Evolutionary conservation across 2,113 vertebrate genomes (phyloP), one percentile per base, ranked within the genome.

Genomic region (Pogona vitticeps): DNA sequence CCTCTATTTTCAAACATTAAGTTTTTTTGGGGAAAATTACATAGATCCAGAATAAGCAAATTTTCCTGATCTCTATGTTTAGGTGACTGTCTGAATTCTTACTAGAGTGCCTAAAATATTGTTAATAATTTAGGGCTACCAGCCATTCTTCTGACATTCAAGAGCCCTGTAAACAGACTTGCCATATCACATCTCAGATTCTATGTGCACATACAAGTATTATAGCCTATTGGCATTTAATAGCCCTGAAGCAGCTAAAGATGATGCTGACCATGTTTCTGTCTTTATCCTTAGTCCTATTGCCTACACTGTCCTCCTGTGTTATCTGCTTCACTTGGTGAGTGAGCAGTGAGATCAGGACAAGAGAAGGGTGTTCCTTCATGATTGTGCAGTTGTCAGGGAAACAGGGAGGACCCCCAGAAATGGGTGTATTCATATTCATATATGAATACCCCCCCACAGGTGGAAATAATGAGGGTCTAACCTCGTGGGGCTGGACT

Each of bases 41-140:
- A 65, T 31, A 84, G 82, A 85, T 86, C 85, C 75, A 88, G 40
- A 90, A 87, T 31, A 76, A 0, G 23, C 63, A 26, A 1, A 75
- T 76, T 28, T 82, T 92, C 87, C 83, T 56, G 89, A 82, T 13
- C 58, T 65, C 73, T 87, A 14, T 89, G 68, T 31, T 80, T 52
- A 90, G 86, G 58, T 59, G 73, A 46, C 85, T 90, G 1, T 0
- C 33, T 88, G 70, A 89, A 86, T 7, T 77, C n/a, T n/a, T n/a
- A n/a, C n/a, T n/a, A n/a, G n/a, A n/a, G n/a, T n/a, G n/a, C n/a
- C n/a, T n/a, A n/a, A n/a, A n/a, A n/a, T n/a, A n/a, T n/a, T n/a
- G n/a, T n/a, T n/a, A n/a, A n/a, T n/a, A n/a, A 65, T 26, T 26
- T 26, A 65, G 17, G 6, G 21, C n/a, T 65, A 65, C 23, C 5